These are phyloP conservation scores for Girardia tigrina DNA, from an alignment of 2,888 invertebrate genomes.

Conservation along the genomic window DNA sequence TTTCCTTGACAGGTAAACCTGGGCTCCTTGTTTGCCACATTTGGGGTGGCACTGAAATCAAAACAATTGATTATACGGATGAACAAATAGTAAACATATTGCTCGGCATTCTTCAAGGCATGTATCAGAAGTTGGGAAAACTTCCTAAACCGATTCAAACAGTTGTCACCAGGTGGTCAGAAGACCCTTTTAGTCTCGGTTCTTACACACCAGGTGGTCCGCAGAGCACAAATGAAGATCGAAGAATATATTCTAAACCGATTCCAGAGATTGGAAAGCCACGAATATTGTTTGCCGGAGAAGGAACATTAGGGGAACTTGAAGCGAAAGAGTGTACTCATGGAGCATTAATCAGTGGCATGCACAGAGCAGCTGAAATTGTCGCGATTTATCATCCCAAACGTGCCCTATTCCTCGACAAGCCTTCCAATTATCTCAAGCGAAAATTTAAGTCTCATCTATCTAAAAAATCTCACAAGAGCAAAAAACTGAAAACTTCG, in stretches of 20 bases:
- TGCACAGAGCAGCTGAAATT: conserved; percentile 27
- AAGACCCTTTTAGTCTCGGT: conserved; percentile 36
- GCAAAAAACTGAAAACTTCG: not conserved
- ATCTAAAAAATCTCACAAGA: not conserved
- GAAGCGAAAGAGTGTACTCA: conserved; percentile 36
- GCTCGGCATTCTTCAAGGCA: conserved; percentile 26
- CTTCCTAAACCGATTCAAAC: conserved; percentile 27
- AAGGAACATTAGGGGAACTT: conserved; percentile 25
- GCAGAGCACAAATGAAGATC: conserved; percentile 26
- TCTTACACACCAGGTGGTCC: conserved; percentile 34
- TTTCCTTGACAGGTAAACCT: conserved; percentile 33
- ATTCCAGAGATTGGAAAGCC: not conserved
- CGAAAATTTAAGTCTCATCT: not conserved
- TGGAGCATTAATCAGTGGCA: conserved; percentile 37
- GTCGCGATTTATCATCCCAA: not conserved
- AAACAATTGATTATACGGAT: conserved; percentile 33
- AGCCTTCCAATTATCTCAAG: conserved; percentile 1
- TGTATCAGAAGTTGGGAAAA: conserved; percentile 28
- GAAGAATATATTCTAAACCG: conserved; percentile 17
- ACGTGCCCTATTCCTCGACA: not conserved
- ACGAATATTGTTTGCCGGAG: conserved; percentile 27
- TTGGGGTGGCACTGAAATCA: conserved; percentile 35
- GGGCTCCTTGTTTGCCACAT: conserved; percentile 34
- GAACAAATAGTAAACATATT: conserved; percentile 31
- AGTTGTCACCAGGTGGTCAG: conserved; percentile 35